Evolutionary conservation across 2,113 vertebrate genomes (phyloP), one percentile per base, ranked within the genome.

Genomic region (Pelodiscus sinensis): DNA sequence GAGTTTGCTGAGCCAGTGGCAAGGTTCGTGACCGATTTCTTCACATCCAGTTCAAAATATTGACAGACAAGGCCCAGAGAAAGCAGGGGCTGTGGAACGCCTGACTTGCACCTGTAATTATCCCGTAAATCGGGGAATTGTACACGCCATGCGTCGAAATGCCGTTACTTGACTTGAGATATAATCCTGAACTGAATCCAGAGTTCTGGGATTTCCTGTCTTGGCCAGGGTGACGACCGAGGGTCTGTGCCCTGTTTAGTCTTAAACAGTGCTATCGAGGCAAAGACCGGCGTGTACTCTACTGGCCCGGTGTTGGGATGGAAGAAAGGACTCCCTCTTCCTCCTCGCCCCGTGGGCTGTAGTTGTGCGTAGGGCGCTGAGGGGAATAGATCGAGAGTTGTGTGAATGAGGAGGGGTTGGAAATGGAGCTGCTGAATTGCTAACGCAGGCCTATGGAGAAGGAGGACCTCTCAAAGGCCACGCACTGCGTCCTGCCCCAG

Each of bases 1-100:
- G 90, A 94, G 94, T 97, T 96, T 91, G 9, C 85, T 94, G 96
- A 95, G 90, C 94, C 91, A 81, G 93, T 84, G 93, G 85, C 54
- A 19, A 94, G 73, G 29, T 1, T 77, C n/a, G 79, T 79, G 84
- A 35, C 22, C 89, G 56, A 96, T 31, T 25, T 2, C 92, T 22
- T 88, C 52, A 8, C 31, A 11, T 11, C 9, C 82, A 81, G 86
- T 82, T 57, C 85, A 91, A 60, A 50, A 10, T 55, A 13, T 2
- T 22, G 58, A 95, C 14, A 27, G 38, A 87, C 52, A 31, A 0
- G 15, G 1, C n/a, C 44, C 29, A 8, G 0, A 0, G 86, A 62
- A 25, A 89, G 35, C 4, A 25, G 19, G 3, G 35, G 68, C 50
- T 85, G 73, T 68, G 73, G 5, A 90, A 44, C 83, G 88, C 87